Evolutionary conservation across 2,888 invertebrate species (phyloP).

Genomic region (Cyaniris semiargus): DNA sequence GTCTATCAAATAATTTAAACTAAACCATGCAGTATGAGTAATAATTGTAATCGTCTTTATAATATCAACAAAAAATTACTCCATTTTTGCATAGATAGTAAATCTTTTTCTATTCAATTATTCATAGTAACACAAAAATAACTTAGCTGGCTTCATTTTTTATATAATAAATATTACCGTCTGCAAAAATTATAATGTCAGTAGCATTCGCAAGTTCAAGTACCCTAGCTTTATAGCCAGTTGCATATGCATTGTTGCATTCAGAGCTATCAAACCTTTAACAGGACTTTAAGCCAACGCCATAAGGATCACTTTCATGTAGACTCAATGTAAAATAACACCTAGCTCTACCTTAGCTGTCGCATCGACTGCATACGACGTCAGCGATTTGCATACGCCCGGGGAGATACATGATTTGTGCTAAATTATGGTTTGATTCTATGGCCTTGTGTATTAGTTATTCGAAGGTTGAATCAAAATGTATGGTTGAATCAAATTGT

Average conservation of each 20-base stretch:
- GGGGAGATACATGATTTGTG: slow-evolving; percentile 44
- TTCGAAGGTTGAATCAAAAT: slow-evolving; percentile 26
- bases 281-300: slow-evolving; percentile 43
- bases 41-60: no score
- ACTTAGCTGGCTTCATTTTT: no score
- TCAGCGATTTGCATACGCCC: slow-evolving; percentile 57
- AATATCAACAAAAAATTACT: no score
- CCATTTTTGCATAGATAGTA: no score
- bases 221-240: neutral
- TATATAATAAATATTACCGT: neutral
- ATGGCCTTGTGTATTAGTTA: slow-evolving; percentile 35
- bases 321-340: slow-evolving; percentile 64
- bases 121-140: neutral
- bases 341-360: slow-evolving; percentile 44
- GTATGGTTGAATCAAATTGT: neutral
- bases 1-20: no score
- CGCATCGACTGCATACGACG: slow-evolving; percentile 33
- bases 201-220: neutral
- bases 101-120: no score
- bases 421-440: slow-evolving; percentile 40
- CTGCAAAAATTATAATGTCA: neutral
- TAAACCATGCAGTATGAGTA: no score
- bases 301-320: neutral
- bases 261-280: neutral
- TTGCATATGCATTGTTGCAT: neutral